phyloP scores from a whole-genome alignment of 1,140 invertebrate genomes.

The Oedothorax gibbosus region DNA sequence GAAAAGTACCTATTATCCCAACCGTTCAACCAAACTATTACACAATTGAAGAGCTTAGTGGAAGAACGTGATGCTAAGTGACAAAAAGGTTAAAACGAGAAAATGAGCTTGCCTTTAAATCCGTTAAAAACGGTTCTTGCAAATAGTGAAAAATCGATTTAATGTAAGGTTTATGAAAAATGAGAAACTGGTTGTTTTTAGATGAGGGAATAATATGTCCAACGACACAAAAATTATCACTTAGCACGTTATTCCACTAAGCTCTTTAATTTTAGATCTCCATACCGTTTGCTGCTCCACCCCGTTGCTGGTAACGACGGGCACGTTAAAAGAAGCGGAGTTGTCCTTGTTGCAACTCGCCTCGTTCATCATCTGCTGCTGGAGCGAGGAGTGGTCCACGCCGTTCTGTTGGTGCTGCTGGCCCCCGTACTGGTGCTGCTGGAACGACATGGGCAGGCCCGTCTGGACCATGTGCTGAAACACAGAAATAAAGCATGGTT shows the following conservation, averaged over 20 bases:
- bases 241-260: too few species aligned
- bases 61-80: too few species aligned
- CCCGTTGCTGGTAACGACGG: constrained; percentile 65
- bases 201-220: too few species aligned
- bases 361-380: constrained; percentile 40
- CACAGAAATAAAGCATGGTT: background rate
- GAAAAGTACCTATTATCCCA: too few species aligned
- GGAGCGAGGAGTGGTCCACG: constrained; percentile 17
- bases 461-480: constrained; percentile 61
- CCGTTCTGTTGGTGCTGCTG: constrained; percentile 49
- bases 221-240: too few species aligned
- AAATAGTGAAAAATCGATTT: too few species aligned
- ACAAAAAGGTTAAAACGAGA: too few species aligned
- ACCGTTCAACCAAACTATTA: too few species aligned
- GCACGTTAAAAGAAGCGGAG: constrained; percentile 35
- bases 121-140: background rate
- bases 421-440: constrained; percentile 32
- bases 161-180: too few species aligned
- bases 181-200: too few species aligned
- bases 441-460: constrained; percentile 49
- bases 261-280: background rate
- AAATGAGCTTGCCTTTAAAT: background rate
- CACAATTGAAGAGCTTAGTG: too few species aligned
- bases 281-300: constrained; percentile 62
- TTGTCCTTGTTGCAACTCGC: constrained; percentile 25